phyloP scores from a whole-genome alignment of 2,888 invertebrate genomes.

The Scotopteryx bipunctaria region DNA sequence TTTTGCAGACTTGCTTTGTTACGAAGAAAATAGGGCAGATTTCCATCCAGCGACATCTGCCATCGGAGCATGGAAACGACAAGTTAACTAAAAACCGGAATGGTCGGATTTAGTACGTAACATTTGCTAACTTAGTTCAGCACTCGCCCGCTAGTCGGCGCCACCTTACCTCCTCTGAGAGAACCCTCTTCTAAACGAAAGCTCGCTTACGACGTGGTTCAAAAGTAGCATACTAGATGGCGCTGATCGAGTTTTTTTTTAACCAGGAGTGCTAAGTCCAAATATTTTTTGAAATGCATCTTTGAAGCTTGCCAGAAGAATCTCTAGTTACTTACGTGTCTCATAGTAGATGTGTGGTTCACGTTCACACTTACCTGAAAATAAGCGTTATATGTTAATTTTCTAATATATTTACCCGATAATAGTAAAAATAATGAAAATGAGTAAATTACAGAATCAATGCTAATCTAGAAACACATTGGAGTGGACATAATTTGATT shows the following conservation, averaged over 20 bases:
- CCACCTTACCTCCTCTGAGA: neutral
- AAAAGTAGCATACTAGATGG: constrained; percentile 34
- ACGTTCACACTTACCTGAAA: constrained; percentile 23
- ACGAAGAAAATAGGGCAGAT: neutral
- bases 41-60: constrained; percentile 28
- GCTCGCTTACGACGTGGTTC: constrained; percentile 24
- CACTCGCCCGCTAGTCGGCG: constrained; percentile 4
- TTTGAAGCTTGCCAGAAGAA: neutral
- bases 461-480: neutral
- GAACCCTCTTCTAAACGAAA: constrained; percentile 20
- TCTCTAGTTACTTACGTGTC: constrained; percentile 6
- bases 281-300: neutral
- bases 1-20: neutral
- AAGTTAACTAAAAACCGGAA: neutral
- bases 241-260: constrained; percentile 28
- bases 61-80: neutral
- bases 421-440: no score
- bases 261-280: neutral
- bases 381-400: neutral
- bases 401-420: neutral
- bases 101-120: neutral
- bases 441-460: no score
- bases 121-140: constrained; percentile 15
- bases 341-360: neutral
- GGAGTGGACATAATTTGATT: neutral